Evolutionary conservation across 2,888 invertebrate genomes (phyloP).

Genomic region (Euproctis similis): DNA sequence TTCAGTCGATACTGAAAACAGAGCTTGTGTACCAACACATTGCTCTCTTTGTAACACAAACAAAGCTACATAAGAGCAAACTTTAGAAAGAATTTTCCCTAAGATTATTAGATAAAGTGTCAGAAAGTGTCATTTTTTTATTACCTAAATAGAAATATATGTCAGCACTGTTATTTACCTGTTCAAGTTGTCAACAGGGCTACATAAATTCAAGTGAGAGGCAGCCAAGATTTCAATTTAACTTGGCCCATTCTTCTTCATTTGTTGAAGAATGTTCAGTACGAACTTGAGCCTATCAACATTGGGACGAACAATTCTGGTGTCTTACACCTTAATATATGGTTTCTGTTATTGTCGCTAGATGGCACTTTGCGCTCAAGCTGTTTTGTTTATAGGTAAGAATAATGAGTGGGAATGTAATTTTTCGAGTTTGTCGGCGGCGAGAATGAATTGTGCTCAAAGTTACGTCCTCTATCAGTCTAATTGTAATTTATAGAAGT

Average conservation of each 20-base stretch:
- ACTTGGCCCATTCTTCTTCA: constrained; percentile 69
- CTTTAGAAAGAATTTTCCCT: too few species aligned
- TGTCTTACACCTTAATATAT: constrained; percentile 16
- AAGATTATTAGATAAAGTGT: too few species aligned
- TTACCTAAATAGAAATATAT: too few species aligned
- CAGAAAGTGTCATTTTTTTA: too few species aligned
- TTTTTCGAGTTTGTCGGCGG: neutral
- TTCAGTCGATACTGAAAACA: too few species aligned
- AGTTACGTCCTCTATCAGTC: neutral
- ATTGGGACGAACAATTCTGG: constrained; percentile 15
- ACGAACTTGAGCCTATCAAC: constrained; percentile 17
- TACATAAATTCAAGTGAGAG: constrained; percentile 51
- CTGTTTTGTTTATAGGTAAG: constrained; percentile 12
- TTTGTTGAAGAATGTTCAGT: constrained; percentile 51
- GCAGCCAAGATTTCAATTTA: constrained; percentile 67
- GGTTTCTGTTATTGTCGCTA: constrained; percentile 11
- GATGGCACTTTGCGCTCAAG: constrained; percentile 14
- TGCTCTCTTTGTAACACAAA: too few species aligned
- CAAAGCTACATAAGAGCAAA: too few species aligned
- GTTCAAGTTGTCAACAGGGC: too few species aligned
- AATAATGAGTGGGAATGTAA: constrained; percentile 1
- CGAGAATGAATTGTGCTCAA: neutral
- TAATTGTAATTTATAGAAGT: too few species aligned
- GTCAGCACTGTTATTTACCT: too few species aligned
- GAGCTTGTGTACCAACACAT: too few species aligned